A percentile compares a stretch with the other conserved stretches of the same genome.
Evolutionary conservation across 1,140 invertebrate species (phyloP).

Genomic region (Drosophila parvula): DNA sequence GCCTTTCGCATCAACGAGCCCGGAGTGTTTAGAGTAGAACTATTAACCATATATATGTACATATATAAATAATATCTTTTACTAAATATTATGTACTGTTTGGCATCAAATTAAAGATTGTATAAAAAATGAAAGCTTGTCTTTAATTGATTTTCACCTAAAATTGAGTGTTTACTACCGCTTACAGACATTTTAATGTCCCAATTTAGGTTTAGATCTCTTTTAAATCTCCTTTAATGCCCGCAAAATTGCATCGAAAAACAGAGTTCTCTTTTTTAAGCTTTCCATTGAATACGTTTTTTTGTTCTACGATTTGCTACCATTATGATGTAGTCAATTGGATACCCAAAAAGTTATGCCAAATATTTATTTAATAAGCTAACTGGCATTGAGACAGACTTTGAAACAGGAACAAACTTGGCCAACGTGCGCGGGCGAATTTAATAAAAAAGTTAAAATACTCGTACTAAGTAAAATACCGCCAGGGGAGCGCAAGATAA

Average conservation of each 20-base stretch:
- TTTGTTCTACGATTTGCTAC: slow-evolving; percentile 2
- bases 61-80: not conserved
- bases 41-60: not conserved
- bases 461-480: slow-evolving; percentile 50
- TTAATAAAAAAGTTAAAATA: slow-evolving; percentile 70
- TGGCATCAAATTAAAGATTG: not conserved
- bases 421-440: slow-evolving; percentile 37
- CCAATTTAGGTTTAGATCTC: not conserved
- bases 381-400: slow-evolving; percentile 42
- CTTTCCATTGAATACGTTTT: slow-evolving; percentile 29
- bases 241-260: slow-evolving; percentile 8
- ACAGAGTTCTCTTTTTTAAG: slow-evolving; percentile 18
- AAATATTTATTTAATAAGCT: slow-evolving; percentile 76
- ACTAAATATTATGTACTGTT: not conserved
- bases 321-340: slow-evolving; percentile 33
- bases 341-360: slow-evolving; percentile 52
- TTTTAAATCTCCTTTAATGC: not conserved
- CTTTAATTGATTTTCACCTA: not conserved
- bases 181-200: slow-evolving; percentile 1
- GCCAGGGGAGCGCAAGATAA: slow-evolving; percentile 4
- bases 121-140: not conserved
- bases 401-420: slow-evolving; percentile 46
- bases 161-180: not conserved
- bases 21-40: too few species aligned
- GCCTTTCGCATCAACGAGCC: too few species aligned